A percentile compares a stretch with the other conserved stretches of the same genome.
These are phyloP conservation scores for Hedychridium roseum DNA, from an alignment of 2,888 invertebrate genomes.

Conservation along the genomic window DNA sequence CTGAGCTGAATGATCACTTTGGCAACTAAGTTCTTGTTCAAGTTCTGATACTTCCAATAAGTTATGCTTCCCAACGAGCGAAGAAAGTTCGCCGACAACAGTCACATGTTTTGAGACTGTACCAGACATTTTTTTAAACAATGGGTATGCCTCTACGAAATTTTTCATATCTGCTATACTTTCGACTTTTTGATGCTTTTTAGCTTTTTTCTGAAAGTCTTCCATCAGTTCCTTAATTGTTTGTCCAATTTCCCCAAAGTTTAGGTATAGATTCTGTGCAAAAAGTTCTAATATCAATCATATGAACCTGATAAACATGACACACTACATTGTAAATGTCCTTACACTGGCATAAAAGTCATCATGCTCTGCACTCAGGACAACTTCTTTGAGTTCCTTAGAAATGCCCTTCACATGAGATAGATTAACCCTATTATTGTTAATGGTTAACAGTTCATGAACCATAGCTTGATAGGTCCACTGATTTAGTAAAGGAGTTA, in stretches of 20 bases:
- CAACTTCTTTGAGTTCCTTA: slow-evolving; percentile 91
- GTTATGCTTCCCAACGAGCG: slow-evolving; percentile 78
- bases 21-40: slow-evolving; percentile 93
- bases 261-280: slow-evolving; percentile 85
- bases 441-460: slow-evolving; percentile 92
- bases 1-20: slow-evolving; percentile 82
- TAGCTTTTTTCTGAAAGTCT: slow-evolving; percentile 94
- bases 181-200: slow-evolving; percentile 96
- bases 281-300: slow-evolving; percentile 13
- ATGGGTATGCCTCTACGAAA: slow-evolving; percentile 97
- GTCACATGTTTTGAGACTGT: slow-evolving; percentile 98
- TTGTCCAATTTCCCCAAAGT: slow-evolving; percentile 98
- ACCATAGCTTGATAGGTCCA: slow-evolving; percentile 99
- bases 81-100: slow-evolving; percentile 93
- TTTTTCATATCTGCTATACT: slow-evolving; percentile 99
- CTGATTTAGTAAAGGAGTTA: slow-evolving; percentile 93
- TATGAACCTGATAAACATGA: background rate
- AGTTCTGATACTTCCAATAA: slow-evolving; percentile 91
- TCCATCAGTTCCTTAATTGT: slow-evolving; percentile 98
- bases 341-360: slow-evolving; percentile 91
- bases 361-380: slow-evolving; percentile 94
- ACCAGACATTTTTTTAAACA: slow-evolving; percentile 96
- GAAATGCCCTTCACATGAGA: slow-evolving; percentile 83
- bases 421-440: slow-evolving; percentile 80
- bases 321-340: slow-evolving; percentile 5